A percentile compares a stretch with the other conserved stretches of the same genome.
Conservation (phyloP, 2,113 vertebrate species). For the Tetrax tetrax region DNA sequence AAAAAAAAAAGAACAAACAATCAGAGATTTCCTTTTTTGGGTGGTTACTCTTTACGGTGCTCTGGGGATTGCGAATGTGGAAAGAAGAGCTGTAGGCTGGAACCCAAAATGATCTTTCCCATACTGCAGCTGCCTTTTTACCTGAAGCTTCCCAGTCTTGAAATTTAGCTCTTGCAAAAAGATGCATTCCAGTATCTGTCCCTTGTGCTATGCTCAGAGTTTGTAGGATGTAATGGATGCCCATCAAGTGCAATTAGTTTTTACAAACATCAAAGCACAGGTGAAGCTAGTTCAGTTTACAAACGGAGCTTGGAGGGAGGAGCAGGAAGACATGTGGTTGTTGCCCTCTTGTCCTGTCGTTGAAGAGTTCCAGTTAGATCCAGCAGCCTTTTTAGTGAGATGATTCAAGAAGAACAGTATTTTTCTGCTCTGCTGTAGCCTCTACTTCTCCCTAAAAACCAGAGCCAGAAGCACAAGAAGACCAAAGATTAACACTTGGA, state of each 20-base stretch:
- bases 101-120: not conserved
- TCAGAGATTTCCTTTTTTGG: not conserved
- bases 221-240: not conserved
- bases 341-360: not conserved
- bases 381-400: not conserved
- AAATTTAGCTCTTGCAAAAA: not conserved
- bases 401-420: not conserved
- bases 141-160: not conserved
- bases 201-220: not conserved
- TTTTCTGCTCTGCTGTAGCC: not conserved
- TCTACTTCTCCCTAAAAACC: not conserved
- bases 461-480: not conserved
- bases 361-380: not conserved
- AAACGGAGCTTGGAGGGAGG: not conserved
- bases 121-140: not conserved
- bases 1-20: not conserved
- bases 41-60: not conserved
- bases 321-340: not conserved
- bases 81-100: not conserved
- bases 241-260: not conserved
- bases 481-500: not conserved
- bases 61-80: not conserved
- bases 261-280: accelerated
- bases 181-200: too few species aligned
- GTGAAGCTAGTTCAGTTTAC: not conserved